These are phyloP conservation scores for Campoplex nolae DNA, from an alignment of 2,888 invertebrate species.

Conservation along the genomic window DNA sequence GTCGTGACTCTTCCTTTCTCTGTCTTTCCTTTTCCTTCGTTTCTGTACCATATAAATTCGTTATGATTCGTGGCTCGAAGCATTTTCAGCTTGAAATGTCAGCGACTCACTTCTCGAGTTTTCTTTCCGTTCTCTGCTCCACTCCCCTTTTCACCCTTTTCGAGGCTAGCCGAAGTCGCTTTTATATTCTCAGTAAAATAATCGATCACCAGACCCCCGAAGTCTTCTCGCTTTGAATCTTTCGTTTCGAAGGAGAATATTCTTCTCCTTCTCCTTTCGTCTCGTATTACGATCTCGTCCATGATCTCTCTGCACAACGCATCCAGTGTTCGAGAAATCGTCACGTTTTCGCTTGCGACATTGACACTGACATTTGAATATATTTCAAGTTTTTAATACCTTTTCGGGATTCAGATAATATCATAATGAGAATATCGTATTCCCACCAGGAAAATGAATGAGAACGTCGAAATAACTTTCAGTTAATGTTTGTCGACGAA, in stretches of 20 bases:
- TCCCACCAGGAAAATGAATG: neutral
- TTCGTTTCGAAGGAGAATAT: conserved; percentile 19
- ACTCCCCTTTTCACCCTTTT: neutral
- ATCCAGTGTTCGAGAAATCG: neutral
- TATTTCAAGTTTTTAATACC: neutral
- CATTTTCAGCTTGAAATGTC: conserved; percentile 39
- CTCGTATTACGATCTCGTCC: neutral
- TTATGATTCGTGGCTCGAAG: conserved; percentile 51
- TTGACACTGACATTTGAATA: conserved; percentile 65
- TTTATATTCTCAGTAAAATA: conserved; percentile 38
- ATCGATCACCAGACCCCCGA: conserved; percentile 22
- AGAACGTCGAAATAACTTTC: neutral
- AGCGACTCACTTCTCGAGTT: conserved; percentile 25
- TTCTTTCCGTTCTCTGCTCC: neutral
- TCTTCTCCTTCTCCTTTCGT: neutral
- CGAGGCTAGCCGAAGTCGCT: conserved; percentile 6
- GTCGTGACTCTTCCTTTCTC: neutral
- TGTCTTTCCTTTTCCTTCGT: neutral
- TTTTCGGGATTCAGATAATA: neutral
- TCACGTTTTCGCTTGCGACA: conserved; percentile 40
- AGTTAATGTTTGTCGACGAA: neutral
- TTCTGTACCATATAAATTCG: conserved; percentile 54
- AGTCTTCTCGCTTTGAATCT: neutral
- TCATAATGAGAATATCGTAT: no score
- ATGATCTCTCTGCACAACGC: neutral